phyloP scores from a whole-genome alignment of 2,797 vertebrate genomes.

The Valencia hispanica region DNA sequence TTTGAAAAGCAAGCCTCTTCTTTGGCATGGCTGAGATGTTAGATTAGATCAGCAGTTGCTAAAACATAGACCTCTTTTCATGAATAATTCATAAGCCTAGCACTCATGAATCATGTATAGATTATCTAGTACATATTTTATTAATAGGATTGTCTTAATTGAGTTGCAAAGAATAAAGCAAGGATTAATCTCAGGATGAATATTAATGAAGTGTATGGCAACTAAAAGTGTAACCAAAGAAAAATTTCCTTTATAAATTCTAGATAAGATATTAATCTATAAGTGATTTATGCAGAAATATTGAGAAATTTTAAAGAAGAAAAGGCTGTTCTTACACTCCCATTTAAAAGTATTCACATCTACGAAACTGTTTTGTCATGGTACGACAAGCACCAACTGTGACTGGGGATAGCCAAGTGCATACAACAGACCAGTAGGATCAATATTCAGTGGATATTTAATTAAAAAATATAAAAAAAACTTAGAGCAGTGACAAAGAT shows the following conservation, averaged over 20 bases:
- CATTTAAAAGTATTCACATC: background rate
- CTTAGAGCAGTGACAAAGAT: background rate
- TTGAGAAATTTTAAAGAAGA: conserved; percentile 11
- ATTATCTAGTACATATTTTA: conserved; percentile 83
- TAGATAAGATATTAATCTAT: conserved; percentile 49
- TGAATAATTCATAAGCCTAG: conserved; percentile 78
- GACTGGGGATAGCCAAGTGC: background rate
- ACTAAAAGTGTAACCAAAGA: conserved; percentile 49
- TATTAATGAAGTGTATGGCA: conserved; percentile 72
- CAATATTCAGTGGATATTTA: background rate
- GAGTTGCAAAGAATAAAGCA: conserved; percentile 79
- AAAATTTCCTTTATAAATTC: conserved; percentile 51
- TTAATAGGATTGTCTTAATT: conserved; percentile 85
- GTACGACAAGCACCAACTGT: background rate
- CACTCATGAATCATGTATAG: conserved; percentile 82
- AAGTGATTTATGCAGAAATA: conserved; percentile 36
- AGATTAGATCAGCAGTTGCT: conserved; percentile 69
- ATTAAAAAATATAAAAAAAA: background rate
- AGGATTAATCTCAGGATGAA: conserved; percentile 79
- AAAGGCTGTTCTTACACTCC: conserved; percentile 15
- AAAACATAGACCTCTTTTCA: conserved; percentile 66
- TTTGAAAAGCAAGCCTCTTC: conserved; percentile 16
- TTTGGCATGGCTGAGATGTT: conserved; percentile 40
- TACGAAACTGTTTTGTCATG: background rate
- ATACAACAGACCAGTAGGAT: background rate